Evolutionary conservation across 2,113 vertebrate genomes (phyloP).

Genomic region (Spizaetus ornatus): DNA sequence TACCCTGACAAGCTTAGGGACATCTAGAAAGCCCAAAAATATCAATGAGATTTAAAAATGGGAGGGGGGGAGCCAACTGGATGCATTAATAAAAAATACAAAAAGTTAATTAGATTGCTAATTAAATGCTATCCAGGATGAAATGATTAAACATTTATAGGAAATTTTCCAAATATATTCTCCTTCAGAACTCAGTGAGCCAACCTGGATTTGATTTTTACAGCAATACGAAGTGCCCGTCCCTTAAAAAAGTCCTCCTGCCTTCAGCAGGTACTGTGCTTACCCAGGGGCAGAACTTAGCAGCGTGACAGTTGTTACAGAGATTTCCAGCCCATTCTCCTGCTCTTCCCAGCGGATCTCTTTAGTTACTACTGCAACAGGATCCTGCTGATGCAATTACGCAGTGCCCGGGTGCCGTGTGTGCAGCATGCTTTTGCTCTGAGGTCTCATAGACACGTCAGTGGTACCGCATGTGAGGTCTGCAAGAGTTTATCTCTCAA

Average conservation of each 20-base stretch:
- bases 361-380: background rate
- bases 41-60: background rate
- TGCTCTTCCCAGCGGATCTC: background rate
- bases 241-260: background rate
- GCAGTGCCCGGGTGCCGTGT: background rate
- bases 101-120: background rate
- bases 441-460: background rate
- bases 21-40: background rate
- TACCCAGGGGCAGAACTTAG: background rate
- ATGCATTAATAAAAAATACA: background rate
- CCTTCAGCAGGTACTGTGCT: background rate
- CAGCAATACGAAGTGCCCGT: background rate
- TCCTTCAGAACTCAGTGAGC: background rate
- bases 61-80: background rate
- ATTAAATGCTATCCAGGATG: background rate
- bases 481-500: background rate
- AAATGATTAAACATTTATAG: slow-evolving; percentile 5
- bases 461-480: background rate
- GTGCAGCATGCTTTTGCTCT: rapidly evolving
- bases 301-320: background rate
- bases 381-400: background rate
- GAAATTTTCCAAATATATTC: background rate
- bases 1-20: background rate
- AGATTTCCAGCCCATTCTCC: background rate
- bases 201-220: background rate